Conservation (phyloP, 2,797 vertebrate genomes). For the Neomorphus geoffroyi region DNA sequence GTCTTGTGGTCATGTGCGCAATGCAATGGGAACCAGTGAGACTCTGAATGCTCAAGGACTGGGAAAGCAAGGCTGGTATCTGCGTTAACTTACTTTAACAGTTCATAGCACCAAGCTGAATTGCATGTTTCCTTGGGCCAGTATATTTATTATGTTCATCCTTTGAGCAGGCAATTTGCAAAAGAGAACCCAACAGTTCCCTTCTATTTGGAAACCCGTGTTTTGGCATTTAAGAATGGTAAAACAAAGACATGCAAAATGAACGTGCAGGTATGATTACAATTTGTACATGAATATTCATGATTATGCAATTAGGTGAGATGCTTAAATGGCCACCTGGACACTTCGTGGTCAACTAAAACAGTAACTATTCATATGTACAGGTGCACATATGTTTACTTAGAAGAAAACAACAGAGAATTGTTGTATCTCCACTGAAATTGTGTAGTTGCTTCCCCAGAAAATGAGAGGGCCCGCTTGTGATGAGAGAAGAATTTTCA, state of each 20-base stretch:
- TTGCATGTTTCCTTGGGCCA: neutral
- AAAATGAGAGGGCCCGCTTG: neutral
- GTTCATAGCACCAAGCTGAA: neutral
- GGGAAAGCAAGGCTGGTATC: neutral
- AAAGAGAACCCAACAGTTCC: neutral
- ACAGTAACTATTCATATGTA: neutral
- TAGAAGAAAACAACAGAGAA: neutral
- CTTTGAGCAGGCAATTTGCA: neutral
- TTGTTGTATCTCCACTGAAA: neutral
- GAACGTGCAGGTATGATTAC: neutral
- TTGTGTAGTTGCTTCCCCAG: neutral
- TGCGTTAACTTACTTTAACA: neutral
- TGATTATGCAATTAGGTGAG: neutral
- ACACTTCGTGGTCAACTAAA: neutral
- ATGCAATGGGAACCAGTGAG: neutral
- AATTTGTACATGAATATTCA: neutral
- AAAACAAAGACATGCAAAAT: neutral
- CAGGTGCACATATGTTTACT: neutral
- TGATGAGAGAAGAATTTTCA: neutral
- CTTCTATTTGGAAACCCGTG: neutral
- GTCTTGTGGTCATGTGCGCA: neutral
- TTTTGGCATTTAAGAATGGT: neutral
- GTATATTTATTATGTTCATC: neutral
- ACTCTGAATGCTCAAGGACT: neutral
- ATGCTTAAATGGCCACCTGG: neutral